Evolutionary conservation across 2,797 vertebrate genomes (phyloP).

Genomic region (Mastacembelus armatus): DNA sequence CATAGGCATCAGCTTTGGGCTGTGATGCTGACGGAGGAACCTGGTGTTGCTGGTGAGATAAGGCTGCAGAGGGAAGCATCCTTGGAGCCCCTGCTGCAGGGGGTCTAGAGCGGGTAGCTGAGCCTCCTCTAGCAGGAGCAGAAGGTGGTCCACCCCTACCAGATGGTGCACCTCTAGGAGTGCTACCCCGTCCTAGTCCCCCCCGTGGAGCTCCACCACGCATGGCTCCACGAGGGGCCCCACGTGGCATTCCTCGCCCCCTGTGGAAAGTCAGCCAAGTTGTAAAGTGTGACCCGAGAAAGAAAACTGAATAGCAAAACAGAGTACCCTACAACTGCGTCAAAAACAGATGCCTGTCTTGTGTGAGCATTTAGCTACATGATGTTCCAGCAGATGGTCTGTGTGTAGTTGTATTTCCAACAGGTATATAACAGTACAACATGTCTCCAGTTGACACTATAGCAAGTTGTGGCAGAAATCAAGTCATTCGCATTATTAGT

Average conservation of each 20-base stretch:
- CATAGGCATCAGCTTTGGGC: conserved; percentile 89
- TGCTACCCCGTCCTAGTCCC: conserved; percentile 87
- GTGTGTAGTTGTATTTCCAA: rapidly evolving
- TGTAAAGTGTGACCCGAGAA: background rate
- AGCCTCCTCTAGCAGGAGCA: conserved; percentile 86
- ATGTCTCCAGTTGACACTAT: too few species aligned
- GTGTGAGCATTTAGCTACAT: too few species aligned
- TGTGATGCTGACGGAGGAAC: conserved; percentile 83
- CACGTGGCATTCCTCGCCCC: conserved; percentile 91
- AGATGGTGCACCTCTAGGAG: conserved; percentile 86
- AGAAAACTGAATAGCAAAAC: background rate
- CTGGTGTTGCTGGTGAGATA: conserved; percentile 83
- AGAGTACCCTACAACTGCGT: too few species aligned
- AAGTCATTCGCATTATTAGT: rapidly evolving
- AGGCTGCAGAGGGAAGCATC: conserved; percentile 85
- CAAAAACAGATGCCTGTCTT: rapidly evolving
- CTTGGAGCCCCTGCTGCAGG: conserved; percentile 88
- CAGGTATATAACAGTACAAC: too few species aligned
- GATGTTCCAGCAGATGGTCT: too few species aligned
- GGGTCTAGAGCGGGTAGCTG: conserved; percentile 88
- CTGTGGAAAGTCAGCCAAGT: conserved; percentile 63
- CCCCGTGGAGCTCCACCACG: conserved; percentile 91
- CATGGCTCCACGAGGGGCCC: conserved; percentile 88
- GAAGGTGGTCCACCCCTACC: conserved; percentile 88
- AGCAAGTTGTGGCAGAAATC: background rate